Percentiles rank a stretch among this genome's conserved stretches.
These are phyloP conservation scores for Coelogynopora nodosa DNA, from an alignment of 2,888 invertebrate species.

Conservation along the genomic window DNA sequence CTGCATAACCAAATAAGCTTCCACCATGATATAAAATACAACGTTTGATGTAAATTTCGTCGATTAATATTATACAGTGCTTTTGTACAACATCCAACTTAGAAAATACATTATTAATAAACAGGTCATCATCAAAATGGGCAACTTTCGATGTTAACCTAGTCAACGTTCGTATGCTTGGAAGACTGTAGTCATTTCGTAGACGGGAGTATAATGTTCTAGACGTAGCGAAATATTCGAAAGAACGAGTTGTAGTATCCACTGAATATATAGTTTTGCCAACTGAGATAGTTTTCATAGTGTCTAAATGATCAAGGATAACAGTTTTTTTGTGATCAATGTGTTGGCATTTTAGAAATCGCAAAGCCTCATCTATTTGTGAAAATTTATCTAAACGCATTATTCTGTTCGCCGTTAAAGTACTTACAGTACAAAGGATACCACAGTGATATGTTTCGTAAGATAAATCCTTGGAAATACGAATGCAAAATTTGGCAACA, in stretches of 20 bases:
- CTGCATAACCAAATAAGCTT: background rate
- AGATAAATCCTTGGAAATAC: background rate
- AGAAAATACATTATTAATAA: too few species aligned
- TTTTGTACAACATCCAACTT: too few species aligned
- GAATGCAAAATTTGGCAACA: background rate
- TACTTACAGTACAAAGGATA: background rate
- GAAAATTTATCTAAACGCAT: background rate
- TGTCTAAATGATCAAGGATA: background rate
- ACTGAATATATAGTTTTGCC: background rate
- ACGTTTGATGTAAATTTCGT: background rate
- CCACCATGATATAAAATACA: background rate
- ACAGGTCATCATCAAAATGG: too few species aligned
- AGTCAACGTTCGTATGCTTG: too few species aligned
- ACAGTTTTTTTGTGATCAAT: background rate
- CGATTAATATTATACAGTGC: background rate
- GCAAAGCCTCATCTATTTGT: background rate
- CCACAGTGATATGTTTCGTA: background rate
- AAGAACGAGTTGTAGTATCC: background rate
- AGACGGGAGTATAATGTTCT: background rate
- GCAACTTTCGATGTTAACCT: too few species aligned
- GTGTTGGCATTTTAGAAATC: background rate
- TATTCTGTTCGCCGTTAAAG: background rate
- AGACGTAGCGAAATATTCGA: background rate
- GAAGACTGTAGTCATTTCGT: background rate
- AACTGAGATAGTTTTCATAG: background rate